Evolutionary conservation across 2,888 invertebrate species (phyloP), one percentile per base, ranked within the genome.

Genomic region (Didymodactylos carnosus): DNA sequence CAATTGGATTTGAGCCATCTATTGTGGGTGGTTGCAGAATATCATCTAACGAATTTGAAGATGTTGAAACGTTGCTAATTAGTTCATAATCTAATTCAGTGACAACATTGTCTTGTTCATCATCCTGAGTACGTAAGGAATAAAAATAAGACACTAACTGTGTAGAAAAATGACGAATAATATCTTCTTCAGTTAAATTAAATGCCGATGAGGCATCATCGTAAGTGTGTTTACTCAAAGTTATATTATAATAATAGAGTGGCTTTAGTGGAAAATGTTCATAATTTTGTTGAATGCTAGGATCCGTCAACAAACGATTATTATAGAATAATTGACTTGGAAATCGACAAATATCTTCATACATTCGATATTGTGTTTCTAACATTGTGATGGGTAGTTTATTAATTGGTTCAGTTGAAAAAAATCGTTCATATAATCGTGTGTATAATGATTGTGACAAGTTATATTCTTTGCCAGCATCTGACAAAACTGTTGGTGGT

Each of bases 301-400:
- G 16, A 25, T 73, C 35, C 23, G 73, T 70, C 69, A 77, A 79
- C 72, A 90, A 82, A 76, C 80, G 82, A 13, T 86, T 86, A 53
- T 83, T 84, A 80, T 91, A 91, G 82, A 90, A 89, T 69, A 86
- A 86, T 49, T 85, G 82, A 82, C 89, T 91, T 0, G 93, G 92
- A 86, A 90, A 93, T 73, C 84, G 83, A 3, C 89, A 88, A 77
- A 94, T 92, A 73, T 88, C 88, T 0, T 87, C 86, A 78, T 90
- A 89, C 93, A 94, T 93, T 76, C 93, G 87, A 83, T 92, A 92
- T 82, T 94, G 93, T 23, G 78, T 79, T 70, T 79, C 77, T 49
- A 82, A 77, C 76, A 80, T 75, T 71, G 79, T 75, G 6, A 81
- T 78, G 0, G 80, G 79, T 73, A 49, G 71, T 4, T 72, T 23